Conservation (phyloP, 2,797 vertebrate genomes). For the Acrossocheilus wenchowensis region DNA sequence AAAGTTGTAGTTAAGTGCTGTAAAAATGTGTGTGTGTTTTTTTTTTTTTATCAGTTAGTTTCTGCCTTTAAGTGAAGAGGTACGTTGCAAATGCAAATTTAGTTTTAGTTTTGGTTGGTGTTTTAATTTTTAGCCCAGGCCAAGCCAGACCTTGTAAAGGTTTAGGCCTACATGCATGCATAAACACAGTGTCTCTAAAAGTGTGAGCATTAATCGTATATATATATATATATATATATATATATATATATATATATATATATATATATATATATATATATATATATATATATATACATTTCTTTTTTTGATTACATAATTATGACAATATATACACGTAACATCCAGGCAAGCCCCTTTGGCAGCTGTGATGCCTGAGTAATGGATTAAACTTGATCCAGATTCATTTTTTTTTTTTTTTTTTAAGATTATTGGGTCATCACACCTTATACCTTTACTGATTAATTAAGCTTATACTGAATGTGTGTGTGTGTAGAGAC, state of each 20-base stretch:
- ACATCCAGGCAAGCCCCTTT: not conserved
- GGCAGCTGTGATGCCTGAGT: not conserved
- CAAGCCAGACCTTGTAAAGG: not conserved
- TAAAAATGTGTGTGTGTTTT: too few species aligned
- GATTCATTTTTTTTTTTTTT: not conserved
- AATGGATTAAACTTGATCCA: not conserved
- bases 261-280: too few species aligned
- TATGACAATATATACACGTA: not conserved
- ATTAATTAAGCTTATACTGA: not conserved
- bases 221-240: too few species aligned
- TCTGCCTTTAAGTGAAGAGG: not conserved
- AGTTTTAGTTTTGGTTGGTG: not conserved
- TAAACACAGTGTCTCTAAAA: not conserved
- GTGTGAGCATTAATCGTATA: not conserved
- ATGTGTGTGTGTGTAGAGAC: not conserved
- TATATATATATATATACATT: too few species aligned
- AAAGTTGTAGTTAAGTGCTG: not conserved
- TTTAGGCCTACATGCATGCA: not conserved
- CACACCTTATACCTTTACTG: not conserved
- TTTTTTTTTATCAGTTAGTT: too few species aligned
- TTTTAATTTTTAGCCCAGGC: not conserved
- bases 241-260: too few species aligned
- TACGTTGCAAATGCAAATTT: not conserved
- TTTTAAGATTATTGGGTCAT: not conserved
- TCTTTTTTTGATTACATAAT: constrained; percentile 7